Percentiles rank a stretch among this genome's conserved stretches.
phyloP scores from a whole-genome alignment of 2,113 vertebrate species.

The Channa argus region DNA sequence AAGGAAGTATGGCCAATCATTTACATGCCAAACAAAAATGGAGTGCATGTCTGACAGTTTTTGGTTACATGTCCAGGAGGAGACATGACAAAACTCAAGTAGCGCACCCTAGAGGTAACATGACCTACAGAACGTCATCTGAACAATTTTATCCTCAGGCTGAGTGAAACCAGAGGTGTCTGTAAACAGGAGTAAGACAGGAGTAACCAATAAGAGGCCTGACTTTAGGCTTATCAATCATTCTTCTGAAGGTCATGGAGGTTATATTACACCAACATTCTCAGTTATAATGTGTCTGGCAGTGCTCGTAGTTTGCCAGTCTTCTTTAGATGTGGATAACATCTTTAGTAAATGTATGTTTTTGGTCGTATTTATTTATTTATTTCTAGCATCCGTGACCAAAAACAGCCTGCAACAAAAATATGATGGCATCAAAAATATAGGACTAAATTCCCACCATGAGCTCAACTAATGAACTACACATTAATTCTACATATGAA shows the following conservation, averaged over 20 bases:
- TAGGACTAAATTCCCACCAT: no score
- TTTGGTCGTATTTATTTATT: no score
- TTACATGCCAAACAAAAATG: conserved; percentile 1
- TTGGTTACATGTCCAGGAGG: conserved; percentile 10
- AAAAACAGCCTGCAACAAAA: no score
- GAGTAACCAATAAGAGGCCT: not conserved
- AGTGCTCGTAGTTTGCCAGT: not conserved
- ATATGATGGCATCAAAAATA: no score
- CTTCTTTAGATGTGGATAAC: not conserved
- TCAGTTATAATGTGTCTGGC: not conserved
- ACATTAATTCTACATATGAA: no score
- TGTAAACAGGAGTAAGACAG: conserved; percentile 22
- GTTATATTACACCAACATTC: conserved; percentile 1
- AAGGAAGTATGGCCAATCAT: not conserved
- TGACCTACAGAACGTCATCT: not conserved
- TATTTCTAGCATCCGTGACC: no score
- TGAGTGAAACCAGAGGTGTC: conserved; percentile 38
- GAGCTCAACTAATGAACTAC: no score
- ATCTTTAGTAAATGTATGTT: not conserved
- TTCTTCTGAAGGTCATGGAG: not conserved
- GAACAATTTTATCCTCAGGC: conserved; percentile 34
- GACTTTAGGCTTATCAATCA: conserved; percentile 14
- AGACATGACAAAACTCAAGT: conserved; percentile 17
- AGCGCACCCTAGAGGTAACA: conserved; percentile 2
- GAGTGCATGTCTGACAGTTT: conserved; percentile 8